Conservation (phyloP, 2,797 vertebrate genomes). For the Hyperoplus lanceolatus region DNA sequence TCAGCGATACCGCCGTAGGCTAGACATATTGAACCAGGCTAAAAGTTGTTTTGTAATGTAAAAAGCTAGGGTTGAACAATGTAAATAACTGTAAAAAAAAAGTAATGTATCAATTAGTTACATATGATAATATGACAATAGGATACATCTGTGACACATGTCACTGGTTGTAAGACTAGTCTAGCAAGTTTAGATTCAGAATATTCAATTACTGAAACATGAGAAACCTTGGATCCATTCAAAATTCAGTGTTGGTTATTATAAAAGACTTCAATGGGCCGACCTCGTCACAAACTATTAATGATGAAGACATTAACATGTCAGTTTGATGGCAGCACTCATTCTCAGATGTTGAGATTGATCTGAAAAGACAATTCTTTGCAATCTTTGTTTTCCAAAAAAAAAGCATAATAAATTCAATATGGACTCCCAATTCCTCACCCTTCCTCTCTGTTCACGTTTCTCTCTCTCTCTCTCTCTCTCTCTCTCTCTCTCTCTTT, state of each 20-base stretch:
- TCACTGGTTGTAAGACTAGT: not conserved
- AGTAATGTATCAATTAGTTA: no score
- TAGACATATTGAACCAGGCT: no score
- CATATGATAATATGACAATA: no score
- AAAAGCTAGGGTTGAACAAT: no score
- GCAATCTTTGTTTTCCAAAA: conserved; percentile 35
- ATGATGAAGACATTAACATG: not conserved
- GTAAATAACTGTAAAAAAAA: no score
- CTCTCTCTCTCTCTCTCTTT: conserved; percentile 14
- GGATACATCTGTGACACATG: not conserved
- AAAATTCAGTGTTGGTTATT: not conserved
- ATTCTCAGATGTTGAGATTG: not conserved
- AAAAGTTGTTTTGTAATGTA: no score
- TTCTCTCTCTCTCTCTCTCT: no score
- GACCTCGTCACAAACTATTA: not conserved
- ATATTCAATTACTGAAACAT: not conserved
- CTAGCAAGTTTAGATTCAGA: not conserved
- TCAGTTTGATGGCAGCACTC: not conserved
- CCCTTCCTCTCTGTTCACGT: conserved; percentile 33
- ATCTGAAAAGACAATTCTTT: conserved; percentile 7
- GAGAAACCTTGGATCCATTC: not conserved
- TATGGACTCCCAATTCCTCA: conserved; percentile 20
- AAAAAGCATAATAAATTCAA: conserved; percentile 29
- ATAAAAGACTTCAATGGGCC: not conserved
- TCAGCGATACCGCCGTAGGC: no score